phyloP scores from a whole-genome alignment of 1,140 invertebrate genomes.

The Tetramorium simillimum region DNA sequence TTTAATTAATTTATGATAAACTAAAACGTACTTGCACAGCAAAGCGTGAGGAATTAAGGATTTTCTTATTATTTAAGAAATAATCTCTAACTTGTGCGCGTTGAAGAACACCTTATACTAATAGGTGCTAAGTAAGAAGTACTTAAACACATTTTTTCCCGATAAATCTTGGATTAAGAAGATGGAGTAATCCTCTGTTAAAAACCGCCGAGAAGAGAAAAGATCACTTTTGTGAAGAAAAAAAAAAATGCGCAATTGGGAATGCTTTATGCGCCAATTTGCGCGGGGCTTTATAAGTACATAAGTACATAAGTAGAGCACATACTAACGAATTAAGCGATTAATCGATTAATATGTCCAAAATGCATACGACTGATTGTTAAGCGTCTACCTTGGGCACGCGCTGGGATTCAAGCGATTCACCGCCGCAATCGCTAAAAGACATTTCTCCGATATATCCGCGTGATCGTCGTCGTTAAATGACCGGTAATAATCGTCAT shows the following conservation, averaged over 20 bases:
- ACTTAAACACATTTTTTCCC: neutral
- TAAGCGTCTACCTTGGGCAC: conserved; percentile 10
- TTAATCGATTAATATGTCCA: conserved; percentile 45
- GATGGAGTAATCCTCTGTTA: neutral
- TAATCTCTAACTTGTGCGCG: conserved; percentile 9
- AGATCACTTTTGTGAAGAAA: neutral
- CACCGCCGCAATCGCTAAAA: neutral
- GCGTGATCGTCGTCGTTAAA: conserved; percentile 34
- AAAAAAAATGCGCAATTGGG: neutral
- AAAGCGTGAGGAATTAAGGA: neutral
- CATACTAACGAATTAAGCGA: conserved; percentile 36
- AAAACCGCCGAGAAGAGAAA: neutral
- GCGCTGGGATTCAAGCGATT: conserved; percentile 26
- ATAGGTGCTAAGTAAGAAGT: conserved; percentile 10
- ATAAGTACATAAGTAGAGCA: conserved; percentile 19
- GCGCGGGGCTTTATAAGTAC: conserved; percentile 46
- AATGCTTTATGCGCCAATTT: conserved; percentile 6
- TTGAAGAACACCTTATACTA: neutral
- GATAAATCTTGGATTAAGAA: neutral
- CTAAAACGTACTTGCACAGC: neutral
- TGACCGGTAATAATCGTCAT: neutral
- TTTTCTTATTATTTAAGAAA: neutral
- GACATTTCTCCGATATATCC: neutral
- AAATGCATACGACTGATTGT: conserved; percentile 43
- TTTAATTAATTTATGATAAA: conserved; percentile 10